Evolutionary conservation across 2,113 vertebrate species (phyloP), one percentile per base, ranked within the genome.

Genomic region (Brachirus orientalis): DNA sequence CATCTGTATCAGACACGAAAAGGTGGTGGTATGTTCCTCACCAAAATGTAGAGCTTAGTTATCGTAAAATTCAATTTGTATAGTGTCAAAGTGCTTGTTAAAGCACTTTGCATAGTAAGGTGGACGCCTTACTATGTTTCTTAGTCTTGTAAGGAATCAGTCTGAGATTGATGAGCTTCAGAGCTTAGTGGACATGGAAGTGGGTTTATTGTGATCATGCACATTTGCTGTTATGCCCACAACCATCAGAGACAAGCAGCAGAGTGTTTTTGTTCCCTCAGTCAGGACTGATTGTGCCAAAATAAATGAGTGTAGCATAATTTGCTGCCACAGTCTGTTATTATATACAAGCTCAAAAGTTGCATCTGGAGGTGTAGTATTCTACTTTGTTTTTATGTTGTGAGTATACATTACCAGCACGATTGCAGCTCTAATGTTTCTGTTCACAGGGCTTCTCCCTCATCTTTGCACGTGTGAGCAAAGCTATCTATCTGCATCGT

Each of bases 371-470:
- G 18, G 20, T 20, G 36, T 44, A 10, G 8, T 17, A 9, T 46
- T 9, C 8, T n/a, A 12, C 28, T 4, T 0, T 18, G 48, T 51
- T 8, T 28, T 3, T 47, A 8, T 33, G 17, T 19, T 69, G n/a
- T 28, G 45, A 33, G 33, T 11, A 11, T 11, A 3, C 36, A 3
- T 53, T 37, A 4, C 28, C 56, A 50, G 8, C 46, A 52, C 56
- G 43, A 75, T 9, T 33, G n/a, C 50, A 44, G 60, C n/a, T 17
- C 20, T 55, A 8, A 3, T 59, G 37, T 71, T 63, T 54, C 70
- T 40, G 46, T 22, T 41, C 8, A 12, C 11, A 12, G 9, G 38
- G 9, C 8, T 12, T 12, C 38, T 12, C 16, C 20, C 16, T 33
- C 12, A 22, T 53, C 36, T 38, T 53, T 44, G 43, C 38, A 63